Base-by-base conservation (phyloP, 92 coral and sea anemone genomes). In the Zoanthus sociatus region DNA sequence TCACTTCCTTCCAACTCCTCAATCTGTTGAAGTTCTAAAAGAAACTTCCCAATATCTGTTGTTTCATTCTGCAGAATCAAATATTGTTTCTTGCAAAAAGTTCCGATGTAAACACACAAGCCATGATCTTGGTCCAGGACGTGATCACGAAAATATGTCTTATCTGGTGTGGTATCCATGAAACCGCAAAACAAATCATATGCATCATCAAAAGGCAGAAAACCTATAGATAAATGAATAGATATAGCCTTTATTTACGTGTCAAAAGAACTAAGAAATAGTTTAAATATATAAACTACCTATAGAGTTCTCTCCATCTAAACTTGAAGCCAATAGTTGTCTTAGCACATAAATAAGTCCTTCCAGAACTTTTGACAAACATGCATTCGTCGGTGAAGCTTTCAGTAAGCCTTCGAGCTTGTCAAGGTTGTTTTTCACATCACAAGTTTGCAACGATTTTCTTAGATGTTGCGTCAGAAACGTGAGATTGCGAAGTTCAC, bases 11-110 rank as follows among this genome's bases (percentile, higher is more conserved):
- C 83, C 14, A 17, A 55, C 51, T 90, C 90, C 79, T 90, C 88
- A 17, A 81, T 75, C 72, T 48, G 55, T 84, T 87, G 84, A n/a
- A 91, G 56, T 83, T 91, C 91, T 76, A 83, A 77, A 61, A 82
- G 78, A 61, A 91, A 83, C 45, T 78, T 69, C 44, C 84, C 89
- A 9, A 91, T 77, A 78, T 82, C 84, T 55, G 78, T 67, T 26
- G 77, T 79, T 54, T 91, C 91, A 77, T 83, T 91, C 83, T 83
- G 89, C 75, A 91, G 84, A 83, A 91, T 83, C 12, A 79, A 32
- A 46, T 33, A 91, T 42, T 77, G 91, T 37, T 91, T 87, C 56
- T 82, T 64, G n/a, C 81, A 83, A 44, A 73, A 73, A 17, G 78
- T 73, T 73, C 56, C 78, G 17, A 73, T 42, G 56, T 73, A 73